phyloP scores from a whole-genome alignment of 2,113 vertebrate species.

The Chaetura pelagica region DNA sequence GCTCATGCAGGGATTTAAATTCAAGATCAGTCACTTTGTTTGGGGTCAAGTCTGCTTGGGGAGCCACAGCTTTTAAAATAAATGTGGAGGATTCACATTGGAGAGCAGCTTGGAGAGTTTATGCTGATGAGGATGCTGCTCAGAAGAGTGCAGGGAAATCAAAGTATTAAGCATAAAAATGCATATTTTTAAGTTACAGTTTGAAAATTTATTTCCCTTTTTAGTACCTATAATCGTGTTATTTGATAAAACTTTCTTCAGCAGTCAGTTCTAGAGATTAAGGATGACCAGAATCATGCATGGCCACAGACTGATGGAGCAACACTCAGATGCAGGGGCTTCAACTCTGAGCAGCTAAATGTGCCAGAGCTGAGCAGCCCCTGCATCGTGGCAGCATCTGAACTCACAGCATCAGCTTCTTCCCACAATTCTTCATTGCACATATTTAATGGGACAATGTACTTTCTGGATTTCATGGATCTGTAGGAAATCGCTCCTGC shows the following conservation, averaged over 20 bases:
- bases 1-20: background rate
- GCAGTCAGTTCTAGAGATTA: background rate
- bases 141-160: background rate
- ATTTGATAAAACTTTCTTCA: background rate
- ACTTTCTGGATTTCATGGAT: background rate
- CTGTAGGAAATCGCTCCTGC: background rate
- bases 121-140: background rate
- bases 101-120: background rate
- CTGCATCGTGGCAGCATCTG: background rate
- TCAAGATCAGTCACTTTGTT: background rate
- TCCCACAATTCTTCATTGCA: no score
- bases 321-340: background rate
- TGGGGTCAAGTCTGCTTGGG: background rate
- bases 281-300: background rate
- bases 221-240: background rate
- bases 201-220: background rate
- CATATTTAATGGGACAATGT: background rate
- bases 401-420: accelerated
- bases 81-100: background rate
- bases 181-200: background rate
- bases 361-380: background rate
- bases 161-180: background rate
- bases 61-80: background rate
- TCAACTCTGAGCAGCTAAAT: background rate
- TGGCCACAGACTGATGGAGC: background rate